phyloP scores from a whole-genome alignment of 2,888 invertebrate genomes.

The Bombyx huttoni region DNA sequence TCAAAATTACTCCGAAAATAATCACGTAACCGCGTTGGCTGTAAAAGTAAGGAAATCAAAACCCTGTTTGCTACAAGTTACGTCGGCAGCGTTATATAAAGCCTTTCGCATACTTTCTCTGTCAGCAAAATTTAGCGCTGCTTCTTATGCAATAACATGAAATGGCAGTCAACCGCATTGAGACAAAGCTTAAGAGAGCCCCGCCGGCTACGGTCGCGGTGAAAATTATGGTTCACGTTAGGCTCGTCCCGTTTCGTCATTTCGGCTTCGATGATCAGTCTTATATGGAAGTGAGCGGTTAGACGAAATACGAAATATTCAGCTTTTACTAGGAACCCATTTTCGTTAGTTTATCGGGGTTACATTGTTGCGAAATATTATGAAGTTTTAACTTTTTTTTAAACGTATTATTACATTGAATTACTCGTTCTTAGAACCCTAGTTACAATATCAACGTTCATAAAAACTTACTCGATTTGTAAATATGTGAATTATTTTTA shows the following conservation, averaged over 20 bases:
- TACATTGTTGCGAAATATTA: not conserved
- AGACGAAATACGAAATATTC: conserved; percentile 35
- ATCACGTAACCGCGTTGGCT: conserved; percentile 59
- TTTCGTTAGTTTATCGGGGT: not conserved
- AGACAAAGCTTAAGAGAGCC: not conserved
- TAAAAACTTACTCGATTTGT: not conserved
- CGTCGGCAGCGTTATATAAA: conserved; percentile 59
- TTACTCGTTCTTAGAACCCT: not conserved
- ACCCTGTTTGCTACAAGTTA: conserved; percentile 59
- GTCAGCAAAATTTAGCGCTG: conserved; percentile 71
- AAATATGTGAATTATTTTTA: not conserved
- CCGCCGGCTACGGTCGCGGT: not conserved
- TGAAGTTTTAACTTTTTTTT: not conserved
- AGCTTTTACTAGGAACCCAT: conserved; percentile 3
- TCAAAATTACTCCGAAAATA: conserved; percentile 46
- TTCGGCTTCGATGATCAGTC: conserved; percentile 49
- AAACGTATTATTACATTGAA: too few species aligned
- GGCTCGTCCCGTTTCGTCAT: conserved; percentile 40
- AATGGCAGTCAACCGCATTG: conserved; percentile 64
- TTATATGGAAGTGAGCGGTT: conserved; percentile 36
- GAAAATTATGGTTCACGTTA: not conserved
- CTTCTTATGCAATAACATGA: conserved; percentile 54
- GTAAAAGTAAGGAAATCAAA: conserved; percentile 70
- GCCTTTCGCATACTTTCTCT: conserved; percentile 72
- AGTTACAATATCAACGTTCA: not conserved